A percentile compares a stretch with the other conserved stretches of the same genome.
These are phyloP conservation scores for Opisthocomus hoazin DNA, from an alignment of 2,113 vertebrate species.

Conservation along the genomic window DNA sequence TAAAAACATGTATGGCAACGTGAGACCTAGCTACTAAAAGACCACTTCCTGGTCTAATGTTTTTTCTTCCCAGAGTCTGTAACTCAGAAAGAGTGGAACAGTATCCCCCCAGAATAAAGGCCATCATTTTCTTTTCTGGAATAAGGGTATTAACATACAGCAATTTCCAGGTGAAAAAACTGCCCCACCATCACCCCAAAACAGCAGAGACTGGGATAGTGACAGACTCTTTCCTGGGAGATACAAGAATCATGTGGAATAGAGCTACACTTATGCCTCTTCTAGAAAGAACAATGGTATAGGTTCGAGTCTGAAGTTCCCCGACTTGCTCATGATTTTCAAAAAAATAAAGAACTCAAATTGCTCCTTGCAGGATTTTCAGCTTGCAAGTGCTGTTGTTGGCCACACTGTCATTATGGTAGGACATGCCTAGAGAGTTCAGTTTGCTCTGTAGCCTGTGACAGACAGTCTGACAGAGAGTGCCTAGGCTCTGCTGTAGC, in stretches of 20 bases:
- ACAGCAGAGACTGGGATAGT: not conserved
- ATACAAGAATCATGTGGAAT: not conserved
- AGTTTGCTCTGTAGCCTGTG: slow-evolving; percentile 3
- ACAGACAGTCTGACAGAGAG: slow-evolving; percentile 1
- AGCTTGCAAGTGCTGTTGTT: not conserved
- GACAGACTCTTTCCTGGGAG: not conserved
- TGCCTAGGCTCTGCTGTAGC: slow-evolving; percentile 12
- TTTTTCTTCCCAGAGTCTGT: not conserved
- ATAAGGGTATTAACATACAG: not conserved
- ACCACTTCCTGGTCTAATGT: not conserved
- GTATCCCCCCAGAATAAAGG: not conserved
- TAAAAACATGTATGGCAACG: not conserved
- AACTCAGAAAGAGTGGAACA: not conserved
- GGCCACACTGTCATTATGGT: not conserved
- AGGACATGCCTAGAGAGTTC: not conserved
- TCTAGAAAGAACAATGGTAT: not conserved
- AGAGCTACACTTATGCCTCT: not conserved
- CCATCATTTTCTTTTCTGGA: not conserved
- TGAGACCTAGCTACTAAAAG: not conserved
- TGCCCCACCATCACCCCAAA: not conserved
- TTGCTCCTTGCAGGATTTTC: not conserved
- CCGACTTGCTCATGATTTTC: not conserved
- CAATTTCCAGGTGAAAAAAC: not conserved
- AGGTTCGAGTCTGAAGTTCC: not conserved
- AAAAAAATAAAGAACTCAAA: not conserved